phyloP scores from a whole-genome alignment of 2,113 vertebrate species.

The Heptranchias perlo region DNA sequence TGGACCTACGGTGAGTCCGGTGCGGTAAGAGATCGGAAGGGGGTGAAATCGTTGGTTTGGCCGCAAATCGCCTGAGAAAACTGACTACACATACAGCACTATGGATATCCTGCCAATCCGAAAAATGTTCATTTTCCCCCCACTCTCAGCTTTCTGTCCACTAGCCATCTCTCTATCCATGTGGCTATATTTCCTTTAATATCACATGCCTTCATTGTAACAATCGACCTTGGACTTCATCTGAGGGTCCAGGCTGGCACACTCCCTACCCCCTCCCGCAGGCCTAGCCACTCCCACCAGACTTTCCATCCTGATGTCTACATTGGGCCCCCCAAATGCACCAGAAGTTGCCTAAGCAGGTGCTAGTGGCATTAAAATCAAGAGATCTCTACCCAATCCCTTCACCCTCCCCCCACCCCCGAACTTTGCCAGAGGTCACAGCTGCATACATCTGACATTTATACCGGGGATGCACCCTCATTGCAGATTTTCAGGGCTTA shows the following conservation, averaged over 20 bases:
- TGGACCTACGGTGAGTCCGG: background rate
- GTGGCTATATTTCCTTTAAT: background rate
- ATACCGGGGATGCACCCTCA: background rate
- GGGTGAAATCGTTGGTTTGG: background rate
- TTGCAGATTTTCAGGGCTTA: background rate
- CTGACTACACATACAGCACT: background rate
- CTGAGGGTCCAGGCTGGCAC: background rate
- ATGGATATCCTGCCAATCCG: background rate
- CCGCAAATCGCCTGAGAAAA: background rate
- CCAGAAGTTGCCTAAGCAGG: background rate
- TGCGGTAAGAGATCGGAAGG: background rate
- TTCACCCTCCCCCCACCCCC: no score
- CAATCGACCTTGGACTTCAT: background rate
- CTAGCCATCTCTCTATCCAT: background rate
- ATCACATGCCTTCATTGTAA: background rate
- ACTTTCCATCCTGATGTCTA: background rate
- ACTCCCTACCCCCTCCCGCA: no score
- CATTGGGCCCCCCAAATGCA: background rate
- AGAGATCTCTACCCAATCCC: background rate
- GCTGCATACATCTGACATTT: background rate
- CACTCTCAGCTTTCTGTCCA: background rate
- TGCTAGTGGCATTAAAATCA: background rate
- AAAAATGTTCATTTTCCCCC: background rate
- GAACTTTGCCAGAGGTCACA: background rate
- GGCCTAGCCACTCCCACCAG: background rate